Base-by-base conservation (phyloP, 2,113 vertebrate genomes). In the Ptychochromis oligacanthus region DNA sequence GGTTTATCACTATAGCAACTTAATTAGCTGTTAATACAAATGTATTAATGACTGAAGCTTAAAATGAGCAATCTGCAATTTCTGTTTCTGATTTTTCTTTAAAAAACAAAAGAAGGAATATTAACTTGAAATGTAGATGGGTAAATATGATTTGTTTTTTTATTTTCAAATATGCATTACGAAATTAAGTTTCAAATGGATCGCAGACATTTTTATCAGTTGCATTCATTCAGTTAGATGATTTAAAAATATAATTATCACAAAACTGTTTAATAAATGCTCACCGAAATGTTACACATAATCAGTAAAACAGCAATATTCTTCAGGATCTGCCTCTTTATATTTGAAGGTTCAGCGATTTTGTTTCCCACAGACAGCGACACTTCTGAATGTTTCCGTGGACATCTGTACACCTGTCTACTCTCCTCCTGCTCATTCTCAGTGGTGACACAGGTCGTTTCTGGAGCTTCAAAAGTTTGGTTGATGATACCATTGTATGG, bases 291-390 rank as follows among this genome's bases (percentile, higher is more conserved):
- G 83, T 97, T 96, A 89, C 95, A 95, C 85, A 99, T 96, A 84
- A 99, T 97, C 77, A 99, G 88, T 90, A 99, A 99, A 4, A 97
- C 95, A 0, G 96, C 92, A 0, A 99, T 96, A 75, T 99, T 99
- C 93, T 97, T 97, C 72, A 99, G 93, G 83, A 97, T 88, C 81
- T 94, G 95, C 38, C 96, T 96, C 93, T 96, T 96, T 78, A 87
- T 85, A 54, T 93, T 94, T 18, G 91, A 85, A 17, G 75, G 91
- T 11, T 92, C 88, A 0, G 17, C 84, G 2, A 85, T 78, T 28
- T 86, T 82, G 9, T 65, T 84, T 46, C 64, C 90, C 2, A 78
- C 59, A 17, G 93, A 79, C 18, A 89, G 90, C 2, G 83, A 87
- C 57, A 79, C 94, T 77, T 95, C 95, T 2, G 83, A 93, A 46